Conservation (phyloP, 1,140 invertebrate species). For the Pogonognathellus flavescens region DNA sequence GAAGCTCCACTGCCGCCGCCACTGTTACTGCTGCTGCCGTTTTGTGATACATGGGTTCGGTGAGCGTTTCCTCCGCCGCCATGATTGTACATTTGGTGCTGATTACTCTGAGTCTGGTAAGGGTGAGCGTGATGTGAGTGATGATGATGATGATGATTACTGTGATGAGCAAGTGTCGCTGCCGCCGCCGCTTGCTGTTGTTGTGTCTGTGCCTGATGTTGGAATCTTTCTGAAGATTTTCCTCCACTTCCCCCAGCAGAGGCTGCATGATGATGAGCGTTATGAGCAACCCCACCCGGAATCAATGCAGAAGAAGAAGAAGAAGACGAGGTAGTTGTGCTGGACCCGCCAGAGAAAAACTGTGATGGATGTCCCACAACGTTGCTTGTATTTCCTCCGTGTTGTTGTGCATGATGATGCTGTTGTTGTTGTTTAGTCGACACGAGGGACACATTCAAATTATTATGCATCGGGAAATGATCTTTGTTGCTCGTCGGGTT, state of each 20-base stretch:
- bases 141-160: conserved; percentile 15
- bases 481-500: too few species aligned
- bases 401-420: too few species aligned
- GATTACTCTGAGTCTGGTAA: conserved; percentile 38
- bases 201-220: conserved; percentile 16
- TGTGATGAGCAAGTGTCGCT: conserved; percentile 9
- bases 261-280: not conserved
- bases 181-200: conserved; percentile 16
- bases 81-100: conserved; percentile 48
- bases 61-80: conserved; percentile 31
- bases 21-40: not conserved
- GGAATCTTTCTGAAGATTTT: conserved; percentile 6
- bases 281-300: not conserved
- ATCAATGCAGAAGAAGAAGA: not conserved
- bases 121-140: conserved; percentile 15
- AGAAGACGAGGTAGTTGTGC: not conserved
- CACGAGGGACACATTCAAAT: conserved; percentile 9
- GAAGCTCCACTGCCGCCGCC: conserved; percentile 19
- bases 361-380: not conserved
- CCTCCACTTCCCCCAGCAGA: not conserved
- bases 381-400: not conserved
- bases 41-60: not conserved
- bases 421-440: not conserved
- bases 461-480: not conserved
- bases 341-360: not conserved